phyloP scores from a whole-genome alignment of 2,888 invertebrate genomes.

The Oscheius myriophilus region DNA sequence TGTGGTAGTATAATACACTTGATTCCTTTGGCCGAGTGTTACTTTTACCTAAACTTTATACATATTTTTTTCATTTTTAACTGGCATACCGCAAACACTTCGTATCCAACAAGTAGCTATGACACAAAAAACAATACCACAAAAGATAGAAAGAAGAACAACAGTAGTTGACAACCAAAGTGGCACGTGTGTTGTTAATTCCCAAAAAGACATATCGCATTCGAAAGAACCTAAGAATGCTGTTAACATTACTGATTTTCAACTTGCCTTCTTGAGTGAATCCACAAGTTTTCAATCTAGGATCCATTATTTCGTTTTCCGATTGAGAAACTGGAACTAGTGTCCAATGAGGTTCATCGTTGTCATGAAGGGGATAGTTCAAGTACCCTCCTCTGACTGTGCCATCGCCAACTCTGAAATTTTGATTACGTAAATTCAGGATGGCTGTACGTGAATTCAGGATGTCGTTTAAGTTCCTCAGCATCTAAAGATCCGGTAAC shows the following conservation, averaged over 20 bases:
- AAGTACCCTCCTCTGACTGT: constrained; percentile 60
- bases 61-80: neutral
- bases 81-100: constrained; percentile 37
- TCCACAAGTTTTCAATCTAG: constrained; percentile 54
- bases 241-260: too few species aligned
- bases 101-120: constrained; percentile 38
- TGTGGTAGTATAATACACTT: constrained; percentile 49
- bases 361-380: constrained; percentile 57
- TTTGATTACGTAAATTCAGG: neutral
- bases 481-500: constrained; percentile 55
- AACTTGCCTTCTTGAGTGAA: constrained; percentile 51
- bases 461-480: constrained; percentile 41
- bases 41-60: constrained; percentile 6
- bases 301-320: constrained; percentile 59
- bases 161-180: constrained; percentile 35
- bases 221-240: constrained; percentile 43
- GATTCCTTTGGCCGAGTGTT: constrained; percentile 36
- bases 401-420: constrained; percentile 60
- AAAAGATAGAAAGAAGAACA: constrained; percentile 35
- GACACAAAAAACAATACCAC: constrained; percentile 35
- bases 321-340: constrained; percentile 53
- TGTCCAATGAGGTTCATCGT: constrained; percentile 53
- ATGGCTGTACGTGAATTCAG: constrained; percentile 43
- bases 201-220: constrained; percentile 52
- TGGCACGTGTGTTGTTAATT: constrained; percentile 44